Evolutionary conservation across 2,113 vertebrate genomes (phyloP), one percentile per base, ranked within the genome.

Genomic region (Corythoichthys intestinalis): DNA sequence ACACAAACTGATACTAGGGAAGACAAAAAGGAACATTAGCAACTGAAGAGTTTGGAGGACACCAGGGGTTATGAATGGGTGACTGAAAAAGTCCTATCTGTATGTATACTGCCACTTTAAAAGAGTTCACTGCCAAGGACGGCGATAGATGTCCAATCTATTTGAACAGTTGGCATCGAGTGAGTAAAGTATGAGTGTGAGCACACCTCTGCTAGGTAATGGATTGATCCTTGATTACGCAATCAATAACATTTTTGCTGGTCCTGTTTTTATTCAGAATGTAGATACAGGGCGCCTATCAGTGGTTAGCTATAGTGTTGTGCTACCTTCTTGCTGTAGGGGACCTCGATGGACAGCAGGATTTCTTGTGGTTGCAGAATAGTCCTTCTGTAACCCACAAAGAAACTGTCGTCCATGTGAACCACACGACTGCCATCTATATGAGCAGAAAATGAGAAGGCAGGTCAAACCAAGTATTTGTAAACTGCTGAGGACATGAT

Each of bases 381-480:
- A 1, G 96, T 98, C 83, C 85, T 96, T 67, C 96, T 93, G 89
- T 98, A 99, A 13, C 90, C 92, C 0, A 91, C 92, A 78, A 98
- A 98, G 86, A 99, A 99, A 0, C 84, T 78, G 13, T 93, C 92
- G 49, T 98, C 94, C 96, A 98, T 96, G 0, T 0, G 83, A 64
- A 98, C 13, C 3, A 84, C 92, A 15, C 94, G 93, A 64, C 69
- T 90, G 15, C 93, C 92, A 7, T 90, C 97, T 99, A 80, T n/a
- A 73, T 15, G 14, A 10, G 52, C 15, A 64, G 10, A 59, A 11
- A 72, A 20, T 61, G 28, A 69, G 6, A 66, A 20, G 48, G 39
- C 0, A 75, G 61, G 67, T 50, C 71, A 54, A 2, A 61, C 3
- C 34, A 58, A 49, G 48, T 49, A 49, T 49, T 15, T 49, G 48